phyloP scores from a whole-genome alignment of 2,113 vertebrate genomes.

The Micronycteris hirsuta region DNA sequence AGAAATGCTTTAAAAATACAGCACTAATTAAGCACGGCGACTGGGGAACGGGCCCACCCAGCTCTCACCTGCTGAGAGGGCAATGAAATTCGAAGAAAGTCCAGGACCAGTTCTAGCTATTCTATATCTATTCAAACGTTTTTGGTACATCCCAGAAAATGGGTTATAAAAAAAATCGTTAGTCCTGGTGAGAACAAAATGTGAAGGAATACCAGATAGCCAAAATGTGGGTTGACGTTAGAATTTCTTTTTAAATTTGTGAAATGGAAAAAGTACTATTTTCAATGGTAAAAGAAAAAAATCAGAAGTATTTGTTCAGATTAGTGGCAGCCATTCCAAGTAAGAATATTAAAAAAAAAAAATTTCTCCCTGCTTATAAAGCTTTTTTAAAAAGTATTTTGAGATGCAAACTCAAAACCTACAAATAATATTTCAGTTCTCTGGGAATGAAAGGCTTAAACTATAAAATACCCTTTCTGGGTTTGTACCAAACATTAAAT shows the following conservation, averaged over 20 bases:
- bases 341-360: conserved; percentile 54
- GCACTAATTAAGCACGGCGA: conserved; percentile 80
- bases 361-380: conserved; percentile 65
- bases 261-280: conserved; percentile 58
- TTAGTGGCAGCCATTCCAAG: conserved; percentile 55
- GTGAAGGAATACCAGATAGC: conserved; percentile 72
- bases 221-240: conserved; percentile 67
- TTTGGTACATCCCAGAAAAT: conserved; percentile 85
- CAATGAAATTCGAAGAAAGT: conserved; percentile 83
- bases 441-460: conserved; percentile 74
- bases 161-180: conserved; percentile 77
- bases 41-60: conserved; percentile 73
- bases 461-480: conserved; percentile 58
- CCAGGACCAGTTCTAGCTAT: conserved; percentile 85
- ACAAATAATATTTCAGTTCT: conserved; percentile 62
- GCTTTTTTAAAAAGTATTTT: conserved; percentile 70
- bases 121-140: conserved; percentile 75
- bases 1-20: conserved; percentile 78
- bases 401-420: conserved; percentile 63
- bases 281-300: conserved; percentile 67
- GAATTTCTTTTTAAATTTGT: conserved; percentile 57
- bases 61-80: conserved; percentile 84
- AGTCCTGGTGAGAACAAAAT: conserved; percentile 77
- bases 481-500: conserved; percentile 83
- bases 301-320: conserved; percentile 57